Evolutionary conservation across 2,888 invertebrate genomes (phyloP), one percentile per base, ranked within the genome.

Genomic region (Hirtodrosophila duncani): DNA sequence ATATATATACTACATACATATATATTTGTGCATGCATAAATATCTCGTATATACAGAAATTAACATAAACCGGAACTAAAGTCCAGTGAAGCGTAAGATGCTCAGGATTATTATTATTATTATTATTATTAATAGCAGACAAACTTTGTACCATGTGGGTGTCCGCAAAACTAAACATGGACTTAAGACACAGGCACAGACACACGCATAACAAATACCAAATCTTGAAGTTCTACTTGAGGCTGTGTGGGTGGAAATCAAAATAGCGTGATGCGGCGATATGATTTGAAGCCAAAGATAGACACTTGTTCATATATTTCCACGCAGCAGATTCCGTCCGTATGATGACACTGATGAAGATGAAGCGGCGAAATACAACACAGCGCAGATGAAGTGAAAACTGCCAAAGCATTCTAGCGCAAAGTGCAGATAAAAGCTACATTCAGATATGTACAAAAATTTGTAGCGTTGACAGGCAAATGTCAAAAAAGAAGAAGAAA

Each of bases 351-450:
- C 43, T 67, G 71, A 57, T 53, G 75, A 71, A 63, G 77, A 67
- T 63, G 77, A 51, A 75, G 61, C 52, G 58, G 53, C 30, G 61
- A 16, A 52, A n/a, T n/a, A n/a, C n/a, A n/a, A n/a, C n/a, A n/a
- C n/a, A n/a, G n/a, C n/a, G 53, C 41, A 49, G 58, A 56, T 71
- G 68, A 75, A 51, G 57, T 64, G 64, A 62, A 81, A 70, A 57
- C 31, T 31, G 52, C 30, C 53, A 50, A 59, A 55, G 66, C 75
- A 82, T 59, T 75, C 74, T 75, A 75, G 81, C 82, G 82, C 78
- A 57, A 75, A 75, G 52, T 61, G 56, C 64, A 82, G 75, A 75
- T 82, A 75, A 75, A 77, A 67, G 45, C 56, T 51, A 49, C 39
- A 46, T 27, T 50, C 57, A 50, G 42, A 62, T 38, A 50, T 13